These are phyloP conservation scores for Gastrophryne carolinensis DNA, from an alignment of 2,797 vertebrate genomes.

Conservation along the genomic window DNA sequence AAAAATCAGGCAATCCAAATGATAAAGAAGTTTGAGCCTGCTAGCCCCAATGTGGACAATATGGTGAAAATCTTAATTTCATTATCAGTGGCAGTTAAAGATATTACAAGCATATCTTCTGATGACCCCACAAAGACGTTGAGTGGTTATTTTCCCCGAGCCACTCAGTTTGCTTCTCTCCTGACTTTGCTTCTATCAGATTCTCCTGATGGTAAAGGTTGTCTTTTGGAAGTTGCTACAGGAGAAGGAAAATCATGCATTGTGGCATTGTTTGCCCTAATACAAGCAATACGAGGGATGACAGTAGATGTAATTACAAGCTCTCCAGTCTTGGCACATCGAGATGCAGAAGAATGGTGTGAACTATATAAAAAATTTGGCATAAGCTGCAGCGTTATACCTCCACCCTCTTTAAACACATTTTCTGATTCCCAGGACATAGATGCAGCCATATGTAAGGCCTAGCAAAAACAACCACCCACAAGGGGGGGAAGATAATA, in stretches of 20 bases:
- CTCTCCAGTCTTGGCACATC: constrained; percentile 51
- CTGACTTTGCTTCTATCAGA: constrained; percentile 50
- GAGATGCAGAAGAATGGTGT: constrained; percentile 55
- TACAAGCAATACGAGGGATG: constrained; percentile 54
- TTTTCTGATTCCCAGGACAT: not conserved
- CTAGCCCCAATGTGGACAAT: constrained; percentile 21
- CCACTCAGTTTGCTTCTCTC: constrained; percentile 53
- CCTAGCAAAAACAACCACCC: too few species aligned
- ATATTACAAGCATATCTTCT: not conserved
- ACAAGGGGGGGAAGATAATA: too few species aligned
- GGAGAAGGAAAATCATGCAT: constrained; percentile 55
- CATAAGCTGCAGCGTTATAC: constrained; percentile 53
- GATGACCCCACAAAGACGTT: not conserved
- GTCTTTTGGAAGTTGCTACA: constrained; percentile 57
- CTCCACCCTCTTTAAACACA: constrained; percentile 21
- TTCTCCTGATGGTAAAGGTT: constrained; percentile 39
- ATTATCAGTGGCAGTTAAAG: constrained; percentile 49
- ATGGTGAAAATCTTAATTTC: constrained; percentile 36
- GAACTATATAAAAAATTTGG: constrained; percentile 54
- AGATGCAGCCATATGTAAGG: constrained; percentile 22
- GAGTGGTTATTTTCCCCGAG: constrained; percentile 53
- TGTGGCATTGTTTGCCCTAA: constrained; percentile 19
- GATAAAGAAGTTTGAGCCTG: constrained; percentile 35
- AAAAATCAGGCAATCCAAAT: constrained; percentile 29
- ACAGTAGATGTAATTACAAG: constrained; percentile 60